Percentiles rank a stretch among this genome's conserved stretches.
These are phyloP conservation scores for Pogona vitticeps DNA, from an alignment of 2,113 vertebrate genomes.

Conservation along the genomic window DNA sequence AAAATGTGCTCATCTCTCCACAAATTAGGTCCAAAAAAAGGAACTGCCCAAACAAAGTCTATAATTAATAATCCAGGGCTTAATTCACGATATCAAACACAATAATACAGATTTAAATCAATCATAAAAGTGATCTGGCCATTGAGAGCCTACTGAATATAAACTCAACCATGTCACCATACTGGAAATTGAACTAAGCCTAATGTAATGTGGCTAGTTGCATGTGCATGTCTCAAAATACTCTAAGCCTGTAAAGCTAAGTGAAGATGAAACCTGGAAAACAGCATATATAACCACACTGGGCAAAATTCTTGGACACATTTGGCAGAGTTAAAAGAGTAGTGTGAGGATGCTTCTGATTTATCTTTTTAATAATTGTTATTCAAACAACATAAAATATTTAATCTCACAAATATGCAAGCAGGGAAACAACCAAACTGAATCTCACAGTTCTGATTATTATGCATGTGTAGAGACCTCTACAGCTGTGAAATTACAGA, in stretches of 20 bases:
- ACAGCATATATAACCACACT: background rate
- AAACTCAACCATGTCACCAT: background rate
- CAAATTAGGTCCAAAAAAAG: background rate
- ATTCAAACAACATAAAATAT: background rate
- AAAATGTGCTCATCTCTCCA: background rate
- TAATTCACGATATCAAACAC: background rate
- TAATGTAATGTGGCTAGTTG: too few relatives aligned
- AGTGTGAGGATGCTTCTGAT: background rate
- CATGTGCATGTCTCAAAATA: background rate
- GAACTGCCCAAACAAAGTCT: background rate
- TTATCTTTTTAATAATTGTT: background rate
- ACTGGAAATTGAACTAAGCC: background rate
- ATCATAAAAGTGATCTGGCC: too few relatives aligned
- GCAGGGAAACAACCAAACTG: background rate
- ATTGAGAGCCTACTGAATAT: background rate
- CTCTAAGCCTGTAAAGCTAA: background rate
- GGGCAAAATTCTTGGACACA: background rate
- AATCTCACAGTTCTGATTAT: background rate
- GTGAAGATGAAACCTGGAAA: background rate
- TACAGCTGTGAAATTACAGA: background rate
- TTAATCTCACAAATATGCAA: slow-evolving; percentile 10
- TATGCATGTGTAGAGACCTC: background rate
- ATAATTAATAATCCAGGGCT: background rate
- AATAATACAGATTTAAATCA: background rate
- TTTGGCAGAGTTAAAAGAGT: background rate